Evolutionary conservation across 2,888 invertebrate genomes (phyloP).

Genomic region (Mechanitis mazaeus): DNA sequence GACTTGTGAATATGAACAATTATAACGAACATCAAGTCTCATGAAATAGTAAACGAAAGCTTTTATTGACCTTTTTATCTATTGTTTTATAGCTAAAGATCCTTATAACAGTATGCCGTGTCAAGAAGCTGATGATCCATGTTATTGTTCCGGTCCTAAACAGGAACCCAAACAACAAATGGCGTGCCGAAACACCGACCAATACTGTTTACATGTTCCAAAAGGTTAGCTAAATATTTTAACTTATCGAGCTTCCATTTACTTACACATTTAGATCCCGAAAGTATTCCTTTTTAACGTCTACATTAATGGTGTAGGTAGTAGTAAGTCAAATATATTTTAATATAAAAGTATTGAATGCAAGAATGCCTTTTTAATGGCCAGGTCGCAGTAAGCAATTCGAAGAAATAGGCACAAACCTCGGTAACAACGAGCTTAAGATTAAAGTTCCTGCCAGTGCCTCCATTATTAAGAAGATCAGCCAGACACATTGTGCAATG

Average conservation of each 20-base stretch:
- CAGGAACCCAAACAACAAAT: conserved; percentile 45
- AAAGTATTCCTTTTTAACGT: neutral
- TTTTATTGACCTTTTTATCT: neutral
- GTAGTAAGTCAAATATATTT: conserved; percentile 2
- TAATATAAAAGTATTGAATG: conserved; percentile 36
- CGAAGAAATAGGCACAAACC: conserved; percentile 66
- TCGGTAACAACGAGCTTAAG: conserved; percentile 67
- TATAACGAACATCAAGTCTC: too few species aligned
- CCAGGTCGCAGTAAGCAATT: conserved; percentile 69
- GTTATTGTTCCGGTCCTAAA: conserved; percentile 61
- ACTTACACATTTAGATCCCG: neutral
- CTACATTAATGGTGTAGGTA: conserved; percentile 9
- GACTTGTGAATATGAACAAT: too few species aligned
- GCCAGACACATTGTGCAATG: conserved; percentile 64
- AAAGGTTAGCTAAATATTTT: conserved; percentile 52
- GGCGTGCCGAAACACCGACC: conserved; percentile 62
- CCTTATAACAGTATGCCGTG: conserved; percentile 61
- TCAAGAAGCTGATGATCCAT: conserved; percentile 57
- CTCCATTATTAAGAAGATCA: conserved; percentile 66
- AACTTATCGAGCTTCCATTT: neutral
- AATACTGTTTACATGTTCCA: conserved; percentile 66
- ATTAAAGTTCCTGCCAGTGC: conserved; percentile 64
- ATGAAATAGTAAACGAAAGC: too few species aligned
- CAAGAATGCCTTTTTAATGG: conserved; percentile 61
- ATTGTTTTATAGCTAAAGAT: conserved; percentile 40